phyloP scores from a whole-genome alignment of 2,113 vertebrate genomes.

The Trematomus loennbergii region DNA sequence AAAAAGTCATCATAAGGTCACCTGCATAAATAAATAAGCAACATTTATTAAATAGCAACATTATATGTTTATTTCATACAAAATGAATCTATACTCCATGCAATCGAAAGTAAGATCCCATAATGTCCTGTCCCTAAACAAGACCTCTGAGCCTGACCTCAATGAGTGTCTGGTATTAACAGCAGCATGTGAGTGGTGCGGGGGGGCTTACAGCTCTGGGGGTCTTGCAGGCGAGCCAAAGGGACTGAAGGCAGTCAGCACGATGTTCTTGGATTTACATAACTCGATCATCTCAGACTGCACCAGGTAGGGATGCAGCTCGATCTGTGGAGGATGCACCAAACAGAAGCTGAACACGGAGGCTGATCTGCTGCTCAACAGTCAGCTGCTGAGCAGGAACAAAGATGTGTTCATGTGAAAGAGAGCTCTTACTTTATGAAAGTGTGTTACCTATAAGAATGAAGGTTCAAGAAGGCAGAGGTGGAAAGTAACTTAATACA shows the following conservation, averaged over 20 bases:
- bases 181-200: background rate
- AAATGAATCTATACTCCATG: too few species aligned
- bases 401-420: background rate
- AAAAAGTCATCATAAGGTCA: too few species aligned
- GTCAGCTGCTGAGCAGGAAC: background rate
- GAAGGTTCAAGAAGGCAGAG: too few species aligned
- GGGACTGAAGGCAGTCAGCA: constrained; percentile 83
- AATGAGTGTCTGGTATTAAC: background rate
- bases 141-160: background rate
- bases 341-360: background rate
- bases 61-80: too few species aligned
- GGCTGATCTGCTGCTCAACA: background rate
- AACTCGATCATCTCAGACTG: constrained; percentile 84
- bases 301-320: constrained; percentile 84
- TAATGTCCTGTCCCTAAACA: too few species aligned
- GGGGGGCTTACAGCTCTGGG: constrained; percentile 59
- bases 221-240: constrained; percentile 80
- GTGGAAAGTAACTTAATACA: too few species aligned
- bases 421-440: background rate
- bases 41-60: too few species aligned
- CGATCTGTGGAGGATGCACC: constrained; percentile 74
- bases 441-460: background rate
- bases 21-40: too few species aligned
- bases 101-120: too few species aligned
- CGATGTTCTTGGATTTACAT: constrained; percentile 82